Base-by-base conservation (phyloP, 1,140 invertebrate species). In the Spodoptera litura region DNA sequence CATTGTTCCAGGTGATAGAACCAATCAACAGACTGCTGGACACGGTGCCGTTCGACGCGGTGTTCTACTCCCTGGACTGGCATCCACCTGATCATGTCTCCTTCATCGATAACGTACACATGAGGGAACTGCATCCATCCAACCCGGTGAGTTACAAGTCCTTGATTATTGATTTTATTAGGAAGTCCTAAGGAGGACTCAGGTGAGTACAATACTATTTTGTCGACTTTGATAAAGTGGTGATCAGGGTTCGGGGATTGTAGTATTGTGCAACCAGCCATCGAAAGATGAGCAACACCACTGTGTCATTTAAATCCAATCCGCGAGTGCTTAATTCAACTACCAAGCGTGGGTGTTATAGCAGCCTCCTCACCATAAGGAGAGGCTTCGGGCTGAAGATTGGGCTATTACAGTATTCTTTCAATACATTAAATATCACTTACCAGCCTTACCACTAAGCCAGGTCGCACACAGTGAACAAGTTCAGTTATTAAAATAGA, bases 51-150 rank as follows among this genome's bases (percentile, higher is more conserved):
- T 99, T 99, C 93, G 97, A 99, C 94, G 96, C 96, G 2, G 97
- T 99, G n/a, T 98, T 99, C 88, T 99, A 99, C 94, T 98, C 98
- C 0, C 95, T 98, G 72, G 99, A 99, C 95, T 99, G 99, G 99
- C 99, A 99, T 96, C 99, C 99, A 0, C 96, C 96, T 49, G 97
- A 99, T 95, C 99, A 99, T 94, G 97, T 99, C 27, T 99, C 98
- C 13, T 99, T 99, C 93, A 97, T 99, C 81, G 99, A 99, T 87
- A 99, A 99, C 95, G 96, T 99, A 56, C 95, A 95, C 64, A 95
- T 95, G 86, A 93, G 97, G 27, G 96, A 96, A 79, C 89, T 98
- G 56, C 96, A 98, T 88, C 93, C 95, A 72, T 96, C 96, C 6
- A 97, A 96, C 87, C 95, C 96, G 73, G 96, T 97, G 85, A 95